Percentiles rank a stretch among this genome's conserved stretches.
Conservation (phyloP, 2,888 invertebrate species). For the Cantharis rustica region DNA sequence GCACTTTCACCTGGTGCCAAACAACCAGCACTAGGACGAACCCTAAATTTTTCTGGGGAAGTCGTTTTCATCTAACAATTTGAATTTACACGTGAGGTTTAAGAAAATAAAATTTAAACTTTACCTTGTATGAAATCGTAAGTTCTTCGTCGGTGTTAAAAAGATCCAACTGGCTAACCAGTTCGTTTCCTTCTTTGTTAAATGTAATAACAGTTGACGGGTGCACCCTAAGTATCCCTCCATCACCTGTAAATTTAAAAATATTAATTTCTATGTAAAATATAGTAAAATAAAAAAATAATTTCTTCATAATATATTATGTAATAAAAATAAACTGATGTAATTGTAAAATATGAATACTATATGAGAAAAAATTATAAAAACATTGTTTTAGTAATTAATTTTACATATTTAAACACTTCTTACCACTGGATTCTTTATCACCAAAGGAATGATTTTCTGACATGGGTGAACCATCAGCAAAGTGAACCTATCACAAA, state of each 20-base stretch:
- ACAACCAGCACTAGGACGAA: slow-evolving; percentile 84
- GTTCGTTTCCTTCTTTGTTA: slow-evolving; percentile 68
- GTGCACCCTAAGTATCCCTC: slow-evolving; percentile 65
- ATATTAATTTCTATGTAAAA: background rate
- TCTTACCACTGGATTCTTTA: slow-evolving; percentile 46
- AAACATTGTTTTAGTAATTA: background rate
- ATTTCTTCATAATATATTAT: too few species aligned
- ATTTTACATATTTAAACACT: background rate
- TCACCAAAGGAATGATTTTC: slow-evolving; percentile 50
- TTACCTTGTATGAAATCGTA: slow-evolving; percentile 71
- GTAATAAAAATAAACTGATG: too few species aligned
- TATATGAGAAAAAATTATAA: background rate
- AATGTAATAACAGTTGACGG: slow-evolving; percentile 77
- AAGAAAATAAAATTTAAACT: background rate
- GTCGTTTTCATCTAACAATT: slow-evolving; percentile 84
- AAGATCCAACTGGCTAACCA: slow-evolving; percentile 69
- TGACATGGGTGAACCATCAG: slow-evolving; percentile 62
- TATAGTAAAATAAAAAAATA: too few species aligned
- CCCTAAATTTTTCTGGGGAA: slow-evolving; percentile 92
- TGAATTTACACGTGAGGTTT: background rate
- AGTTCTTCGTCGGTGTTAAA: slow-evolving; percentile 65
- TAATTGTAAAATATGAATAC: background rate
- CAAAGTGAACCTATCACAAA: slow-evolving; percentile 67
- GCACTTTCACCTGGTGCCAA: slow-evolving; percentile 68
- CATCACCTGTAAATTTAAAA: slow-evolving; percentile 44